Base-by-base conservation (phyloP, 2,888 invertebrate genomes). In the Drosophila neotestacea region DNA sequence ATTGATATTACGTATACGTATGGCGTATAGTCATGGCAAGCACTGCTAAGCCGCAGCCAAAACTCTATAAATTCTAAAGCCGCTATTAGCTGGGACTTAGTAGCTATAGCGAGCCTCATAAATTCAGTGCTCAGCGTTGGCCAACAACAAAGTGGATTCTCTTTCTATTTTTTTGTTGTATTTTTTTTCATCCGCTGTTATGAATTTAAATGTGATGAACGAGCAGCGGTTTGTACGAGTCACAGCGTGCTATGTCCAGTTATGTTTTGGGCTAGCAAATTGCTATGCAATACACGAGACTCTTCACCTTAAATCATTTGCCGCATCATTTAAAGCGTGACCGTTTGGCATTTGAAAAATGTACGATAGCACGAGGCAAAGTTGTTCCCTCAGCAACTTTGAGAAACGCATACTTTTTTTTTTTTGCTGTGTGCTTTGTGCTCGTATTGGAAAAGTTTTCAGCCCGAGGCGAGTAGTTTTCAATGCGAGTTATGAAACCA, bases 11-110 rank as follows among this genome's bases (percentile, higher is more conserved):
- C 65, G 85, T 62, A 77, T 79, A 77, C 77, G 77, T 55, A 52
- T 28, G 46, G 55, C 22, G 58, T 32, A 42, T 47, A 46, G 61
- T 41, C 67, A 47, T 61, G 72, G 70, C 65, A 78, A 73, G 85
- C 81, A 83, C 73, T 85, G 52, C 66, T 87, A 81, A 83, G 79
- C 88, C 78, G 52, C 70, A 69, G 74, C 72, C 51, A 47, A 88
- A 84, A 81, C 79, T 85, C 85, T 79, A 86, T 88, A 84, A 87
- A 88, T 88, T 89, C 73, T 81, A 89, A 85, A 87, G 87, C 82
- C 76, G 85, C 84, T 81, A 86, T 88, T 88, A 87, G 85, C 81
- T 54, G 59, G 38, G 83, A 77, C 85, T 84, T 87, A 84, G 83
- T 81, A 77, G 77, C 82, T 58, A 58, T 68, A 65, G 70, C 81